A percentile compares a stretch with the other conserved stretches of the same genome.
phyloP scores from a whole-genome alignment of 2,797 vertebrate genomes.

The Anniella stebbinsi region DNA sequence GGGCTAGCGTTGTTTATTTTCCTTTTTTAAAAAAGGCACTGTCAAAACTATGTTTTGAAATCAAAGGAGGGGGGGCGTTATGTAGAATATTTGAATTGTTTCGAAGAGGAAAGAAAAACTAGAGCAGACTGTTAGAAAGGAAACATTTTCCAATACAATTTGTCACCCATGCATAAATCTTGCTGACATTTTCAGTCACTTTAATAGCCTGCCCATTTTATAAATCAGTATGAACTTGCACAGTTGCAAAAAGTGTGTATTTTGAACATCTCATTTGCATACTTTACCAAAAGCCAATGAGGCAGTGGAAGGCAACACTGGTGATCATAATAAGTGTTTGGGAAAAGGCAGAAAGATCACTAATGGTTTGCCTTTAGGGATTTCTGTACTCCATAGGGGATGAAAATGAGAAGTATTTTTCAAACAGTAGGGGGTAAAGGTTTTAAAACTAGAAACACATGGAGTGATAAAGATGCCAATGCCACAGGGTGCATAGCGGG shows the following conservation, averaged over 20 bases:
- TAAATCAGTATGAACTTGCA: conserved; percentile 99
- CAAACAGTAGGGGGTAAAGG: conserved; percentile 99
- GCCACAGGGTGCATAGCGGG: conserved; percentile 95
- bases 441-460: conserved; percentile 99
- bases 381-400: conserved; percentile 99
- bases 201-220: conserved; percentile 97
- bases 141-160: conserved; percentile 95
- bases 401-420: conserved; percentile 99
- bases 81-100: conserved; percentile 75
- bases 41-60: conserved; percentile 77
- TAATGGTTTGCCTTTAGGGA: conserved; percentile 99
- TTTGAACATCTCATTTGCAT: conserved; percentile 99
- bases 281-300: conserved; percentile 99
- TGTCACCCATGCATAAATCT: conserved; percentile 99
- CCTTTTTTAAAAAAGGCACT: conserved; percentile 74
- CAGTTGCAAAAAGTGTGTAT: conserved; percentile 99
- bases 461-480: conserved; percentile 99
- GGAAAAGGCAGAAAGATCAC: conserved; percentile 99
- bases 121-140: conserved; percentile 82
- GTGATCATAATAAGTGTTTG: conserved; percentile 99
- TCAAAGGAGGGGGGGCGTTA: conserved; percentile 73
- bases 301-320: conserved; percentile 96
- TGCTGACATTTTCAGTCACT: conserved; percentile 99
- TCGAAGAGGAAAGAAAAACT: conserved; percentile 68
- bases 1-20: conserved; percentile 81